Evolutionary conservation across 2,888 invertebrate genomes (phyloP).

Genomic region (Polydrusus cervinus): DNA sequence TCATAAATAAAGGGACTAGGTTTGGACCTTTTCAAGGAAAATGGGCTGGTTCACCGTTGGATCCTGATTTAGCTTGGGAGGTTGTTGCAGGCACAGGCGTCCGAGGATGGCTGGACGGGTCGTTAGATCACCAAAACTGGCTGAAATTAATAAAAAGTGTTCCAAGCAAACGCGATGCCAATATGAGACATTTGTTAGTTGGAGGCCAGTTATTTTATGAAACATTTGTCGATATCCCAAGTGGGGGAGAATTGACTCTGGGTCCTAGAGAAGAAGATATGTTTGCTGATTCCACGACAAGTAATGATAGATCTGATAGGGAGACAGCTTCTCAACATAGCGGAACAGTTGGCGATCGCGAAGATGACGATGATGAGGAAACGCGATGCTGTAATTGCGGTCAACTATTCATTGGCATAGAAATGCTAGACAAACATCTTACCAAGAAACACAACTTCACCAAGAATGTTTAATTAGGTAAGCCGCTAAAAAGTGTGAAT

Average conservation of each 20-base stretch:
- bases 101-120: constrained; percentile 87
- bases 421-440: too few relatives aligned
- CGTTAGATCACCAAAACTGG: constrained; percentile 85
- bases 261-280: constrained; percentile 84
- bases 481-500: too few relatives aligned
- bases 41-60: constrained; percentile 82
- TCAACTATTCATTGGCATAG: constrained; percentile 85
- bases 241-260: constrained; percentile 84
- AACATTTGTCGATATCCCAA: constrained; percentile 80
- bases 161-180: constrained; percentile 75
- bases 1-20: constrained; percentile 79
- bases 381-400: constrained; percentile 88
- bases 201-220: constrained; percentile 92
- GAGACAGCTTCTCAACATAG: constrained; percentile 82
- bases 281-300: constrained; percentile 76
- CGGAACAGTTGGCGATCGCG: constrained; percentile 73
- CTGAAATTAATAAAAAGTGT: constrained; percentile 84
- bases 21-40: constrained; percentile 89
- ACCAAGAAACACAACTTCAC: too few relatives aligned
- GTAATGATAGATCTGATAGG: constrained; percentile 76
- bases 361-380: constrained; percentile 80
- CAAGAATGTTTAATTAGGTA: too few relatives aligned
- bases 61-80: constrained; percentile 86
- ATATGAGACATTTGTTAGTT: constrained; percentile 82
- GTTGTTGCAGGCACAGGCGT: constrained; percentile 84